Conservation (phyloP, 2,113 vertebrate species). For the Actenoides hombroni region DNA sequence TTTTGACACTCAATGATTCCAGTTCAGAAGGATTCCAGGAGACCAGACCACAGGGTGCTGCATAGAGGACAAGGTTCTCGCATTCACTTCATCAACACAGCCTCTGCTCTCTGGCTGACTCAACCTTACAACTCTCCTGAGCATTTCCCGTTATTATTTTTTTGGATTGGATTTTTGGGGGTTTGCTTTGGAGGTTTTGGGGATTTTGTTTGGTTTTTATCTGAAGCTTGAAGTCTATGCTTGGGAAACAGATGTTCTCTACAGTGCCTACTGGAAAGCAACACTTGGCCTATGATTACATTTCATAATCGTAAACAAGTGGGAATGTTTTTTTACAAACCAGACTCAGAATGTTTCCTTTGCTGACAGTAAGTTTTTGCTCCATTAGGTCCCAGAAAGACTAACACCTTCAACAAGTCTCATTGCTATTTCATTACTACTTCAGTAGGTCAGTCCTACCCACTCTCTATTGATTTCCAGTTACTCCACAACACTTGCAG, state of each 20-base stretch:
- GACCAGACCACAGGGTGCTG: not conserved
- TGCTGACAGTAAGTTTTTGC: not conserved
- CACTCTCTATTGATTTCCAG: not conserved
- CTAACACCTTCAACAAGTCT: not conserved
- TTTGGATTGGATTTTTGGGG: rapidly evolving
- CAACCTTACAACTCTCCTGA: not conserved
- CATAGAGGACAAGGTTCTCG: not conserved
- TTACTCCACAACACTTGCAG: not conserved
- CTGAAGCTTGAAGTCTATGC: not conserved
- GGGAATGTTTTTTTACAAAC: not conserved
- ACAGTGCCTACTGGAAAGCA: not conserved
- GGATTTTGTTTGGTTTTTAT: not conserved
- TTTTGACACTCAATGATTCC: not conserved
- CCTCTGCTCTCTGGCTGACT: not conserved
- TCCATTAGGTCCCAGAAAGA: not conserved
- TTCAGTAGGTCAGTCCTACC: not conserved
- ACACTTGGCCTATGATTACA: not conserved
- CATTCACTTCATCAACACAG: not conserved
- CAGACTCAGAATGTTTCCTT: not conserved
- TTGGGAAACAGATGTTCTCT: not conserved
- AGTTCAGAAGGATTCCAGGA: not conserved
- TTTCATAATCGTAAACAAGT: not conserved
- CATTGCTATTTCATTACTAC: not conserved
- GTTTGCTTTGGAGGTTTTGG: not conserved
- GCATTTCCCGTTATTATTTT: not conserved